Evolutionary conservation across 1,140 invertebrate species (phyloP).

Genomic region (Bombyx mandarina): DNA sequence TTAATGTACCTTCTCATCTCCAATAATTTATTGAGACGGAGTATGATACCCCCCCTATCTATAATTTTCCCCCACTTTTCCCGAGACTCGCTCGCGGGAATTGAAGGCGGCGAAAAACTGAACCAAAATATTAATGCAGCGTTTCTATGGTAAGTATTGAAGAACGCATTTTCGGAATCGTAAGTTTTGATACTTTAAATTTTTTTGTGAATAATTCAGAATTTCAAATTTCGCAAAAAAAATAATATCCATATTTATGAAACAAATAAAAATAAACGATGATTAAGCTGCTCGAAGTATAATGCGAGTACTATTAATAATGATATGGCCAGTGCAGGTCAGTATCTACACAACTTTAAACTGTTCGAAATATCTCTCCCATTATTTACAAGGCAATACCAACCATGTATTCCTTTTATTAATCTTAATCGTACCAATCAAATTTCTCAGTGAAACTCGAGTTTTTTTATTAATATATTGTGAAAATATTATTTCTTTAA

Average conservation of each 20-base stretch:
- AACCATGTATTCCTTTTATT: no score
- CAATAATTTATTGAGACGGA: constrained; percentile 68
- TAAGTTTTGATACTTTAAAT: constrained; percentile 24
- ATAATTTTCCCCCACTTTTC: constrained; percentile 24
- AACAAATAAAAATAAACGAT: background rate
- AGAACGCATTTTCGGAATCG: constrained; percentile 16
- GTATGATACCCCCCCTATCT: constrained; percentile 27
- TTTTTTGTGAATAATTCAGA: background rate
- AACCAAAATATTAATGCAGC: constrained; percentile 69
- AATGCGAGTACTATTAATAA: no score
- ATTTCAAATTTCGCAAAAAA: background rate
- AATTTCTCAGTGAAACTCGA: no score
- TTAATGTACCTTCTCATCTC: constrained; percentile 65
- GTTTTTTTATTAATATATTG: no score
- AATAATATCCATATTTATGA: background rate
- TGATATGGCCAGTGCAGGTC: no score
- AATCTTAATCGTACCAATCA: no score
- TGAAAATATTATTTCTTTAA: no score
- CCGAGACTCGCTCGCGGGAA: constrained; percentile 40
- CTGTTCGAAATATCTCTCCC: no score
- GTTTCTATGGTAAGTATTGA: constrained; percentile 54
- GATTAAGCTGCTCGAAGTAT: no score
- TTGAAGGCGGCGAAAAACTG: constrained; percentile 64
- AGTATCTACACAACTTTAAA: no score
- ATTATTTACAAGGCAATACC: no score